phyloP scores from a whole-genome alignment of 2,888 invertebrate species.

The Drosophila mulleri region DNA sequence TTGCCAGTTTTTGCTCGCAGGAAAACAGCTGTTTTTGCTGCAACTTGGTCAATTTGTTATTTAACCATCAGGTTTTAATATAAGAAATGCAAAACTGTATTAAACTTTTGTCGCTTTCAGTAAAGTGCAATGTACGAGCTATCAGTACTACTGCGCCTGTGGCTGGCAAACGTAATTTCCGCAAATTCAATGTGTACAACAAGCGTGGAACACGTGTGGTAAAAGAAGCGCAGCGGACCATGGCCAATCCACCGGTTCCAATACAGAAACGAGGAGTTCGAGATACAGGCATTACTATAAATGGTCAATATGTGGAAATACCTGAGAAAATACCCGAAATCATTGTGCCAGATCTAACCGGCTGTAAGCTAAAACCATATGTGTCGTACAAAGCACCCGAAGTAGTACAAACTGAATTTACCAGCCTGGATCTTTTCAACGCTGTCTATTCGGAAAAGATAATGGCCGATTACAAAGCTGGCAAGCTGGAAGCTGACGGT shows the following conservation, averaged over 20 bases:
- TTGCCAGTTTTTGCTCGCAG: constrained; percentile 16
- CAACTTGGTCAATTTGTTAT: constrained; percentile 54
- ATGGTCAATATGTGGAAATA: constrained; percentile 87
- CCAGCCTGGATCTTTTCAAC: constrained; percentile 92
- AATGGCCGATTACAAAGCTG: constrained; percentile 89
- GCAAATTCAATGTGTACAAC: constrained; percentile 91
- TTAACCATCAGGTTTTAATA: constrained; percentile 48
- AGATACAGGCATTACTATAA: constrained; percentile 87
- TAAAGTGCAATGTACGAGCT: constrained; percentile 61
- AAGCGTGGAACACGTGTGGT: constrained; percentile 90
- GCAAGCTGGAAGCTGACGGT: constrained; percentile 90
- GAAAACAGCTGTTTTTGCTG: constrained; percentile 45
- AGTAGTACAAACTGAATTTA: constrained; percentile 92
- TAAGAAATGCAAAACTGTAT: constrained; percentile 65
- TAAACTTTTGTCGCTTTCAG: constrained; percentile 61
- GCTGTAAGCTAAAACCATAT: constrained; percentile 95
- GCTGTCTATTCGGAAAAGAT: constrained; percentile 93
- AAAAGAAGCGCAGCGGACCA: constrained; percentile 86
- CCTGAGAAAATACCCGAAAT: constrained; percentile 97
- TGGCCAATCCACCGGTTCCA: constrained; percentile 87
- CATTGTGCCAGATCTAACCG: constrained; percentile 94
- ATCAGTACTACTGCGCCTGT: constrained; percentile 86
- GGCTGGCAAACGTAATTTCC: constrained; percentile 92
- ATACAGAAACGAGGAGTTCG: constrained; percentile 90
- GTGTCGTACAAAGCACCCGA: constrained; percentile 94